Evolutionary conservation across 2,888 invertebrate species (phyloP).

Genomic region (Augochlorella aurata): DNA sequence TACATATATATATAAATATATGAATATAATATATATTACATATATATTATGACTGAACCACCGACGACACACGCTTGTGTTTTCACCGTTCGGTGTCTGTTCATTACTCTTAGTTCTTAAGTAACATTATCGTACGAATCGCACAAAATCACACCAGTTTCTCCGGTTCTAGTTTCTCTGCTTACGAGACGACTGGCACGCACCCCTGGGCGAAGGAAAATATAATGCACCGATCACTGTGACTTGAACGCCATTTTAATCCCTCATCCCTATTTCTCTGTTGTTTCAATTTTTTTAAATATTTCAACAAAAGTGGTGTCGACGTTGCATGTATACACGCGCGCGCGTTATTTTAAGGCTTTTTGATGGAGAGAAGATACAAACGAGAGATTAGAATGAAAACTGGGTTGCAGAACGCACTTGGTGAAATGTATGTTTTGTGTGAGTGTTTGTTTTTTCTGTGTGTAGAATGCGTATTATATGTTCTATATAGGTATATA

Average conservation of each 20-base stretch:
- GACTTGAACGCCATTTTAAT: slow-evolving; percentile 61
- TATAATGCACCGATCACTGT: slow-evolving; percentile 69
- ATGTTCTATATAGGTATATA: slow-evolving; percentile 39
- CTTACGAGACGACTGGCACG: slow-evolving; percentile 66
- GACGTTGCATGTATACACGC: slow-evolving; percentile 69
- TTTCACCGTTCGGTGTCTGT: slow-evolving; percentile 68
- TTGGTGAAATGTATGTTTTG: slow-evolving; percentile 58
- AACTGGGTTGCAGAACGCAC: slow-evolving; percentile 67
- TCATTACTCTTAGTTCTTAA: slow-evolving; percentile 72
- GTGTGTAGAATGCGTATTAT: slow-evolving; percentile 44
- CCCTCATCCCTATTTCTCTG: slow-evolving; percentile 60
- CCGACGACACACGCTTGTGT: slow-evolving; percentile 70
- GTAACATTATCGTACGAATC: slow-evolving; percentile 77
- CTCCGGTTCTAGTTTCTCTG: slow-evolving; percentile 66
- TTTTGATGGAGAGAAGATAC: slow-evolving; percentile 65
- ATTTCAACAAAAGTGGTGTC: slow-evolving; percentile 80
- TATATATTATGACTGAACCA: slow-evolving; percentile 81
- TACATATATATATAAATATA: slow-evolving; percentile 66
- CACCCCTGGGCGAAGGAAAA: slow-evolving; percentile 69
- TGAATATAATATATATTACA: slow-evolving; percentile 80
- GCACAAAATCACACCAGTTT: slow-evolving; percentile 77
- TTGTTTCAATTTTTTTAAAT: slow-evolving; percentile 52
- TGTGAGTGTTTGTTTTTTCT: slow-evolving; percentile 42
- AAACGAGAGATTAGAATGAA: slow-evolving; percentile 67
- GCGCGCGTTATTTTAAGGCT: slow-evolving; percentile 53